Conservation (phyloP, 1,140 invertebrate species). For the Apis laboriosa region DNA sequence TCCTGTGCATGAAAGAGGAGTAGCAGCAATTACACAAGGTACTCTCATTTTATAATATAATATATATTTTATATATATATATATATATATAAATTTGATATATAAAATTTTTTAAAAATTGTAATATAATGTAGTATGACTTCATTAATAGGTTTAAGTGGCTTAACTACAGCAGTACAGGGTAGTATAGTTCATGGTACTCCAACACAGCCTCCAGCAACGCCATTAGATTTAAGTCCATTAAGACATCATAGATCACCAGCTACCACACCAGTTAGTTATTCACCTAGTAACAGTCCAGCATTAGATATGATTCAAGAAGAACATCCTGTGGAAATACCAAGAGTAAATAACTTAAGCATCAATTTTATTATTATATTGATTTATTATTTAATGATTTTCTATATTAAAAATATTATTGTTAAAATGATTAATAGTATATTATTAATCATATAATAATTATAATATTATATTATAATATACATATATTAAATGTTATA, state of each 20-base stretch:
- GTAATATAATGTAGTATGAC: background rate
- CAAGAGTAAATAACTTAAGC: conserved; percentile 71
- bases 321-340: conserved; percentile 84
- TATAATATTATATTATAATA: too few species aligned
- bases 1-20: conserved; percentile 85
- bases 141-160: conserved; percentile 73
- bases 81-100: conserved; percentile 1
- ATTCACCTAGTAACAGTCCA: conserved; percentile 82
- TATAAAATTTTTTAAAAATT: background rate
- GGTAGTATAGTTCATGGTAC: conserved; percentile 80
- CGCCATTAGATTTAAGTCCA: conserved; percentile 79
- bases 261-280: conserved; percentile 80
- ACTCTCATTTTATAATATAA: conserved; percentile 66
- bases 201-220: conserved; percentile 77
- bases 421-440: too few species aligned
- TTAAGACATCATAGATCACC: conserved; percentile 79
- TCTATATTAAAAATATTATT: background rate
- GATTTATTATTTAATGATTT: conserved; percentile 5
- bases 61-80: background rate
- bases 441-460: too few species aligned
- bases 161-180: conserved; percentile 77
- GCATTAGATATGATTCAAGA: conserved; percentile 94
- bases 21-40: conserved; percentile 89
- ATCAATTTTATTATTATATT: too few species aligned
- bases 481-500: too few species aligned